Conservation (phyloP, 2,113 vertebrate species). For the Lycaon pictus region DNA sequence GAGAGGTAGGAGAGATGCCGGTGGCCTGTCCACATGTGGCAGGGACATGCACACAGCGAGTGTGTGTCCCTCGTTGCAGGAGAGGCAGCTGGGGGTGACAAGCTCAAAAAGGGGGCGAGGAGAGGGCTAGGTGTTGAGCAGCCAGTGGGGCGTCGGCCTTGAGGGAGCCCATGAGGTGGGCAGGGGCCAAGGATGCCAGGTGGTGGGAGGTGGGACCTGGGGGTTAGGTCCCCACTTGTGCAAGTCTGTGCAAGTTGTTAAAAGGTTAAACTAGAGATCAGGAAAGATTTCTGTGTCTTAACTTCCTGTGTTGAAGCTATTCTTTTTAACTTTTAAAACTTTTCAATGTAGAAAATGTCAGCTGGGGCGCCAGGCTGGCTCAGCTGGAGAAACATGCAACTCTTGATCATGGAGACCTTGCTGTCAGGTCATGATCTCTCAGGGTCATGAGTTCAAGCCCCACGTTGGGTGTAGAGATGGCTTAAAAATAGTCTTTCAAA, state of each 20-base stretch:
- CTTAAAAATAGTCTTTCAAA: not conserved
- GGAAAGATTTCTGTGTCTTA: not conserved
- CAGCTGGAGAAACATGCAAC: too few relatives aligned
- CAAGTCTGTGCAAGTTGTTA: not conserved
- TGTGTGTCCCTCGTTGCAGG: too few relatives aligned
- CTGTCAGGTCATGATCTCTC: not conserved
- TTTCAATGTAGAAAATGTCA: fast-evolving
- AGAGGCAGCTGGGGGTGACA: not conserved
- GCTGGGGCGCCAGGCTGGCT: not conserved
- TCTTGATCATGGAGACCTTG: not conserved
- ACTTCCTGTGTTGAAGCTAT: not conserved
- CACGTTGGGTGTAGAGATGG: not conserved
- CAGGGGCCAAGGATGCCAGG: too few relatives aligned
- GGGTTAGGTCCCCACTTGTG: fast-evolving
- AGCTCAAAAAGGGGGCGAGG: too few relatives aligned
- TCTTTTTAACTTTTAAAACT: not conserved
- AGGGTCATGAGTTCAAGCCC: not conserved
- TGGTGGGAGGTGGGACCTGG: not conserved
- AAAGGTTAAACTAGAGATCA: not conserved
- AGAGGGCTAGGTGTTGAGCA: not conserved
- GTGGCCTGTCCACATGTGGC: not conserved
- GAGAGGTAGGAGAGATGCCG: not conserved
- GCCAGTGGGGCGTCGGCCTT: not conserved
- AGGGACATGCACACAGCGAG: not conserved
- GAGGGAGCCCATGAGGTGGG: too few relatives aligned